A percentile compares a stretch with the other conserved stretches of the same genome.
These are phyloP conservation scores for Hypanus sabinus DNA, from an alignment of 2,113 vertebrate species.

Conservation along the genomic window DNA sequence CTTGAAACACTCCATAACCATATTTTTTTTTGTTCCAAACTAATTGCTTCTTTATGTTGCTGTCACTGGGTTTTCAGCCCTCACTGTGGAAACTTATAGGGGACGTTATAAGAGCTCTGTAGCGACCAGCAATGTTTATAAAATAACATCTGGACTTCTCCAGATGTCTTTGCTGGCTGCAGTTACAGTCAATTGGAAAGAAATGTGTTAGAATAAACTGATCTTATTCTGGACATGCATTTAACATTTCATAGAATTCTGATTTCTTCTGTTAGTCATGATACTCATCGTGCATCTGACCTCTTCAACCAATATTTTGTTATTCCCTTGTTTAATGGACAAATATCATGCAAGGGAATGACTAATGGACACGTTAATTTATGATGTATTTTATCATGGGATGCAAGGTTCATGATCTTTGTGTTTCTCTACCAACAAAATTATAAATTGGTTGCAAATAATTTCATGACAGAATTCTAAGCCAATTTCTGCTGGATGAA, in stretches of 20 bases:
- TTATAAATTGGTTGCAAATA: background rate
- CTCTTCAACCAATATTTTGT: background rate
- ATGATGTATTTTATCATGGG: conserved; percentile 4
- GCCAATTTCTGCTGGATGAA: conserved; percentile 3
- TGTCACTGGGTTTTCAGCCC: background rate
- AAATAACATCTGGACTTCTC: background rate
- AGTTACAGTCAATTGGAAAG: background rate
- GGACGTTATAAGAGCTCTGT: background rate
- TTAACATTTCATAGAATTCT: background rate
- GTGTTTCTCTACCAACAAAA: background rate
- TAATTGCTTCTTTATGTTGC: background rate
- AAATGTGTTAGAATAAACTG: conserved; percentile 4
- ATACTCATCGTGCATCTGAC: background rate
- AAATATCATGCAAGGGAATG: background rate
- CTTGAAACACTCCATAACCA: background rate
- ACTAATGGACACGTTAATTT: background rate
- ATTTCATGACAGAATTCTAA: background rate
- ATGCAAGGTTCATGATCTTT: background rate
- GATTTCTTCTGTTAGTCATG: background rate
- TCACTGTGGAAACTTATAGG: background rate
- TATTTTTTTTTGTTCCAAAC: background rate
- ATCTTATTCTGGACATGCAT: background rate
- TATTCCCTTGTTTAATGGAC: background rate
- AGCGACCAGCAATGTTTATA: background rate
- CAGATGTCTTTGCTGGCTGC: conserved; percentile 1